Conservation (phyloP, 2,797 vertebrate genomes). For the Channa striata region DNA sequence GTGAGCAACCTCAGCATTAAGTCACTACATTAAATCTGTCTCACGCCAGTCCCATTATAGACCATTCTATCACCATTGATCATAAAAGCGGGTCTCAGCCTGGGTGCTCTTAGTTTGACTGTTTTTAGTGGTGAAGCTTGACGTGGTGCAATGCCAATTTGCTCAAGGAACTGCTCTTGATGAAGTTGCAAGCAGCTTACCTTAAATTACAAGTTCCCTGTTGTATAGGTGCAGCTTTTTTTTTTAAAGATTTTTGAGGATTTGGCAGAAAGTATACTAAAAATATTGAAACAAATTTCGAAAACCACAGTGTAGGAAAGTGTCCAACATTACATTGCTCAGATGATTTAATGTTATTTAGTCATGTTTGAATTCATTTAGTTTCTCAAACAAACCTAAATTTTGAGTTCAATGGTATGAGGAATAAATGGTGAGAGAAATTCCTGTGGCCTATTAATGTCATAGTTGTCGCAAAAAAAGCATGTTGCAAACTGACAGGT, state of each 20-base stretch:
- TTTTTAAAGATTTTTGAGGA: neutral
- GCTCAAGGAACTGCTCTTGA: too few species aligned
- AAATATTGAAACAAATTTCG: neutral
- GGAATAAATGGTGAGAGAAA: neutral
- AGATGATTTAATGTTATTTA: too few species aligned
- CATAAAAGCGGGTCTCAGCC: conserved; percentile 54
- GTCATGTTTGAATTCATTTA: too few species aligned
- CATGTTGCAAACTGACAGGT: conserved; percentile 31
- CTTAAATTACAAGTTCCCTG: too few species aligned
- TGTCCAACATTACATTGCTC: too few species aligned
- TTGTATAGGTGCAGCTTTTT: too few species aligned
- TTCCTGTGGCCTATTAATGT: neutral
- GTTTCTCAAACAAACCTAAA: neutral
- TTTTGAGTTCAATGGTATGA: neutral
- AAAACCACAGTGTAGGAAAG: too few species aligned
- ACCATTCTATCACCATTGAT: conserved; percentile 68
- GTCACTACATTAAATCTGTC: conserved; percentile 74
- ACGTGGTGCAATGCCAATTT: conserved; percentile 14
- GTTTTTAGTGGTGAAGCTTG: conserved; percentile 36
- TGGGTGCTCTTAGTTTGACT: conserved; percentile 61
- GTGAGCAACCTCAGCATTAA: conserved; percentile 70
- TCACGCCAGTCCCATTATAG: conserved; percentile 68
- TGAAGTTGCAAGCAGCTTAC: too few species aligned
- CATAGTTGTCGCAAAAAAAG: neutral
- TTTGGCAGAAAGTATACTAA: neutral